Conservation (phyloP, 2,888 invertebrate species). For the Platypus cylindrus region DNA sequence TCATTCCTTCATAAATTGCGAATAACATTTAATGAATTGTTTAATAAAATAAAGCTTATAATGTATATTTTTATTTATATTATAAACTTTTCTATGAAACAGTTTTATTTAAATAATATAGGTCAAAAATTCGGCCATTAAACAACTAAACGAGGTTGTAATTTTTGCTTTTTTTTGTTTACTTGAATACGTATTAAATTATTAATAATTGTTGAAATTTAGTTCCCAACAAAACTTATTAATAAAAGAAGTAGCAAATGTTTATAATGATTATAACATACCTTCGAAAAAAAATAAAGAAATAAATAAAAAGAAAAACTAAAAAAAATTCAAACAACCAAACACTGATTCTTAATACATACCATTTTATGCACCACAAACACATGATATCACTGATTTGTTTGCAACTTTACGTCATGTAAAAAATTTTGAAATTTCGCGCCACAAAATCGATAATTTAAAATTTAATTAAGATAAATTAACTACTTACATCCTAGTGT, state of each 20-base stretch:
- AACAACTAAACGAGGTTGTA: conserved; percentile 33
- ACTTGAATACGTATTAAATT: too few species aligned
- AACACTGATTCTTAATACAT: conserved; percentile 25
- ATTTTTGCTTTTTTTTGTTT: too few species aligned
- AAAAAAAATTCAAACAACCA: too few species aligned
- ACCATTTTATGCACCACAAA: conserved; percentile 37
- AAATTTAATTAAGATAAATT: too few species aligned
- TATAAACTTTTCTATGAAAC: background rate
- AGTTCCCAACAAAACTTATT: too few species aligned
- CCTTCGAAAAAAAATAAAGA: conserved; percentile 26
- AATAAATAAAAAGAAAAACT: too few species aligned
- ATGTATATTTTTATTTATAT: background rate
- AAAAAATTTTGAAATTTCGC: conserved; percentile 21
- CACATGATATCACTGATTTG: conserved; percentile 34
- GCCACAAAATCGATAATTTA: conserved; percentile 15
- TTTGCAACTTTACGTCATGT: conserved; percentile 24
- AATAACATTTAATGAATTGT: conserved; percentile 1
- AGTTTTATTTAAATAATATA: conserved; percentile 26
- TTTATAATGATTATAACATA: too few species aligned
- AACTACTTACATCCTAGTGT: too few species aligned
- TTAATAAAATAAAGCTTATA: background rate
- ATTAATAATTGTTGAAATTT: too few species aligned
- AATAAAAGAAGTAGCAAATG: too few species aligned
- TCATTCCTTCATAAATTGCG: background rate
- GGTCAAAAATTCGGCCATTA: conserved; percentile 40